Evolutionary conservation across 1,140 invertebrate genomes (phyloP), one percentile per base, ranked within the genome.

Genomic region (Himalopsyche phryganea): DNA sequence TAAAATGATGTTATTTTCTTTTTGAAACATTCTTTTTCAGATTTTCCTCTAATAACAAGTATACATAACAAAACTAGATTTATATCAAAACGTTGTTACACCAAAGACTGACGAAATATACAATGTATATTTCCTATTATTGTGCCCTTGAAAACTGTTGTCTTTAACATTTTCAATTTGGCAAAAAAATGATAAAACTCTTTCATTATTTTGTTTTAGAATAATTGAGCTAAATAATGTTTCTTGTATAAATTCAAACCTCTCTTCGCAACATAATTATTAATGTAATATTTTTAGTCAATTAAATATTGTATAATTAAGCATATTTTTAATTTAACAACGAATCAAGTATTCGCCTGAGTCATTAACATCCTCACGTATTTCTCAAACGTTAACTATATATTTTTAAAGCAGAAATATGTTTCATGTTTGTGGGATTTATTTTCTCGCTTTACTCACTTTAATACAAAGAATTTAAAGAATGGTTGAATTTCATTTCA

Each of bases 101-200:
- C 61, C 61, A 63, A 63, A 63, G 61, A 63, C 61, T 63, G 61
- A 63, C 47, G 42, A 44, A 56, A 59, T 56, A 42, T 63, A 56
- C 52, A 58, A 58, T 52, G 54, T 57, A 59, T 58, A 19, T 56
- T 40, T 51, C 15, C 48, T 50, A 50, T 50, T 52, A 52, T 28
- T 42, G 19, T 52, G 40, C 23, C 9, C 9, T 28, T 28, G 23
- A 28, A 28, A 28, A 28, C 23, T 28, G 23, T 28, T 28, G 3
- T 5, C 3, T 28, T 5, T 3, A 28, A 28, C 23, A 9, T 28
- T 28, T 28, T 28, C 23, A 28, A 28, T 28, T 28, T 28, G 23
- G 23, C 23, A 28, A 28, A 28, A n/a, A n/a, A 28, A 40, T 40
- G 38, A 40, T 40, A 5, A 40, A 40, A 3, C 11, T 40, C 5